A percentile compares a stretch with the other conserved stretches of the same genome.
Evolutionary conservation across 2,888 invertebrate species (phyloP).

Genomic region (Acleris cristana): DNA sequence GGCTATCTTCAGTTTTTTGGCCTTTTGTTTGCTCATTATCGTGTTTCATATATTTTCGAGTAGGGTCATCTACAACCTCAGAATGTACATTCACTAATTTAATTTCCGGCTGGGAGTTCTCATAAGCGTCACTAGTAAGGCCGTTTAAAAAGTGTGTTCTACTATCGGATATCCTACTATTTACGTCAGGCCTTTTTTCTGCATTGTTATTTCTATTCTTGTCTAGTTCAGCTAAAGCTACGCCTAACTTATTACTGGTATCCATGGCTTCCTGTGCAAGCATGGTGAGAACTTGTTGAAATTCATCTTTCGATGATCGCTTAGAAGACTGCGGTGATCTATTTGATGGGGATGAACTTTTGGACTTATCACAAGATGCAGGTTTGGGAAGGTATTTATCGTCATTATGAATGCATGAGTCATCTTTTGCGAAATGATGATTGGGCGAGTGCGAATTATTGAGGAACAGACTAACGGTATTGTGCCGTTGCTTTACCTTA

Average conservation of each 20-base stretch:
- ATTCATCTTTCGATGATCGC: conserved; percentile 77
- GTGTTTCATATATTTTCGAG: conserved; percentile 40
- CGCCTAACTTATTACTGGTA: conserved; percentile 87
- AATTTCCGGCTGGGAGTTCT: conserved; percentile 56
- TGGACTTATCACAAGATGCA: conserved; percentile 80
- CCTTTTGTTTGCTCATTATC: conserved; percentile 57
- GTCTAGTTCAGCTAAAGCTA: conserved; percentile 85
- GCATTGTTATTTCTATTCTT: conserved; percentile 70
- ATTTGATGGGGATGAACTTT: conserved; percentile 83
- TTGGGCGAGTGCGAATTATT: conserved; percentile 75
- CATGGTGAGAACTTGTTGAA: conserved; percentile 89
- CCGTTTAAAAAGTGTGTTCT: conserved; percentile 77
- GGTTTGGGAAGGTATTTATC: conserved; percentile 78
- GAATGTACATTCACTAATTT: conserved; percentile 59
- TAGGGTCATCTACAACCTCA: conserved; percentile 51
- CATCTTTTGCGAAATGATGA: conserved; percentile 80
- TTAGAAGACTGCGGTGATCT: conserved; percentile 81
- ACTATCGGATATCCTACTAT: conserved; percentile 79
- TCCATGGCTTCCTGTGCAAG: conserved; percentile 90
- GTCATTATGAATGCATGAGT: conserved; percentile 79
- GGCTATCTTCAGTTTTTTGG: conserved; percentile 79
- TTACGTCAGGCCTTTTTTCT: conserved; percentile 71
- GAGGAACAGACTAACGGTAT: conserved; percentile 78
- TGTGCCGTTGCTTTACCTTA: conserved; percentile 81
- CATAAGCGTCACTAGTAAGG: conserved; percentile 64